A percentile compares a stretch with the other conserved stretches of the same genome.
Evolutionary conservation across 2,797 vertebrate genomes (phyloP).

Genomic region (Rhinophrynus dorsalis): DNA sequence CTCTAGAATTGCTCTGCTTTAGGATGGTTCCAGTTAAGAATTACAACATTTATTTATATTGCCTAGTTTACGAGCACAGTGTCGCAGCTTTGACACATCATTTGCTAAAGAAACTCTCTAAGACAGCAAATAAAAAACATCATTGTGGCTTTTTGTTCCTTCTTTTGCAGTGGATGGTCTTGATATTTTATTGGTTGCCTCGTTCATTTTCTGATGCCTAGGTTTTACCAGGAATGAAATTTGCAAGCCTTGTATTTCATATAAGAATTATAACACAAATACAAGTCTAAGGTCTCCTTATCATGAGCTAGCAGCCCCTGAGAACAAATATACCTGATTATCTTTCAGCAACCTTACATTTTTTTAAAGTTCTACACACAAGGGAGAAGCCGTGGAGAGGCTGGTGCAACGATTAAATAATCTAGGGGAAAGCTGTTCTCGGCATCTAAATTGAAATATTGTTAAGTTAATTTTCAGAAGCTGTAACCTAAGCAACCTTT

Average conservation of each 20-base stretch:
- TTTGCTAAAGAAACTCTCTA: neutral
- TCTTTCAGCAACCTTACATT: constrained; percentile 33
- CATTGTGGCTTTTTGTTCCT: neutral
- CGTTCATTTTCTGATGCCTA: neutral
- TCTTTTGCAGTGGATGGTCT: neutral
- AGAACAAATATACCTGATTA: constrained; percentile 50
- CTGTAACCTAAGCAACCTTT: constrained; percentile 43
- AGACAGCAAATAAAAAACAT: neutral
- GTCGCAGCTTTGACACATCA: neutral
- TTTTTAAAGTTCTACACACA: constrained; percentile 18
- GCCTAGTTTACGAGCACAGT: too few relatives aligned
- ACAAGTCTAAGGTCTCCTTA: constrained; percentile 39
- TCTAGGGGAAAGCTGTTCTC: constrained; percentile 34
- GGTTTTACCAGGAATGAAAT: constrained; percentile 41
- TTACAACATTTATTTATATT: neutral
- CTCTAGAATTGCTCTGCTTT: too few relatives aligned
- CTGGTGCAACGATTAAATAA: constrained; percentile 40
- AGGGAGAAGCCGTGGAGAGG: constrained; percentile 7
- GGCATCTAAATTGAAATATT: constrained; percentile 42
- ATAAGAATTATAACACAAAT: constrained; percentile 49
- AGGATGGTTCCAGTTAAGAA: too few relatives aligned
- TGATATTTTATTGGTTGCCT: neutral
- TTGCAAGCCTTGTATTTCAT: constrained; percentile 12
- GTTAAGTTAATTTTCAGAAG: constrained; percentile 45
- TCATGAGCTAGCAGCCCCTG: constrained; percentile 21